These are phyloP conservation scores for Lasioglossum baleicum DNA, from an alignment of 1,140 invertebrate species.

Conservation along the genomic window DNA sequence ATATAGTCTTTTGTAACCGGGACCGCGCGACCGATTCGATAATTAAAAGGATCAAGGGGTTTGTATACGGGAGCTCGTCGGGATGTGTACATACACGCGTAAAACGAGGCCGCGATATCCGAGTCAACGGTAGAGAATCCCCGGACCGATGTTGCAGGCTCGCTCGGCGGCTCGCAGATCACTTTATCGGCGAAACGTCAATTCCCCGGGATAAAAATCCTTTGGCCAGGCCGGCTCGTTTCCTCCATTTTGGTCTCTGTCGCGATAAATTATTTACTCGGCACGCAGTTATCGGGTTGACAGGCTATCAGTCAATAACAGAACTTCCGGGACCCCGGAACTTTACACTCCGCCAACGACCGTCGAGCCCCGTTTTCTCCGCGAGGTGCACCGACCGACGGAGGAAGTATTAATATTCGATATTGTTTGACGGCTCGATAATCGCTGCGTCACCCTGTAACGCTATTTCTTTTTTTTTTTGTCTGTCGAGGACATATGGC, in stretches of 20 bases:
- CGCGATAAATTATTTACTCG: constrained; percentile 47
- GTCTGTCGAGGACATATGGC: too few species aligned
- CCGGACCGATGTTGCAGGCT: neutral
- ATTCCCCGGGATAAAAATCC: constrained; percentile 40
- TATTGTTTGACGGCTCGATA: constrained; percentile 28
- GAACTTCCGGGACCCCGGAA: constrained; percentile 21
- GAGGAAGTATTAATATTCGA: constrained; percentile 38
- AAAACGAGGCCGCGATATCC: constrained; percentile 8
- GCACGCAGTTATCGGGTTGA: constrained; percentile 26
- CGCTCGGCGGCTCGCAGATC: neutral
- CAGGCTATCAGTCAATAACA: constrained; percentile 47
- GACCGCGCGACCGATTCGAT: constrained; percentile 1
- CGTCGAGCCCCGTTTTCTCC: constrained; percentile 4
- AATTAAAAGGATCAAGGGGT: constrained; percentile 38
- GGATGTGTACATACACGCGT: neutral
- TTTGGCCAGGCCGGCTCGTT: constrained; percentile 27
- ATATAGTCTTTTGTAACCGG: too few species aligned
- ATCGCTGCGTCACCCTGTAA: neutral
- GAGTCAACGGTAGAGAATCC: neutral
- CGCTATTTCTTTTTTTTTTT: too few species aligned
- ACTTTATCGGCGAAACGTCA: constrained; percentile 38
- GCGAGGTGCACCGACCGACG: neutral
- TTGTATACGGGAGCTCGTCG: neutral
- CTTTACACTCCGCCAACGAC: constrained; percentile 11
- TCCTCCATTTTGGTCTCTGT: constrained; percentile 36